Evolutionary conservation across 2,113 vertebrate species (phyloP), one percentile per base, ranked within the genome.

Genomic region (Sterna hirundo): DNA sequence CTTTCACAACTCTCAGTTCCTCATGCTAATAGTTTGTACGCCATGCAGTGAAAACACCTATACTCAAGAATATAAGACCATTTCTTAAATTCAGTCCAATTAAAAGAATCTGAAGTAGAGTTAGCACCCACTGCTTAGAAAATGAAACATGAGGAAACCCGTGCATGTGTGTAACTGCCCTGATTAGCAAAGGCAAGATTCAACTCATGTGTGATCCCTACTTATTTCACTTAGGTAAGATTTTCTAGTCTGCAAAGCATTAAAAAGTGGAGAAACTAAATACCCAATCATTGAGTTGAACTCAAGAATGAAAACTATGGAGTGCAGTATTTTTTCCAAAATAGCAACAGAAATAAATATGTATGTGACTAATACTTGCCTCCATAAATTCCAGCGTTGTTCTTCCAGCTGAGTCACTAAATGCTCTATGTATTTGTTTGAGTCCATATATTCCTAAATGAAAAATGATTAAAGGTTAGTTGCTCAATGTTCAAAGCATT

Each of bases 361-460:
- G 22, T 17, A 15, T 23, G 40, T 60, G n/a, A 66, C 71, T 60
- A 65, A 60, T 32, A 98, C 98, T 98, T 97, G 98, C 99, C 98
- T 98, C 98, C 98, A 97, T 84, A 99, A 98, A 78, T 98, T 99
- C 83, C 98, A 97, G 18, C 98, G 98, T 90, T 99, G 98, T 65
- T 99, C 99, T 97, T 99, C 99, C 3, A 99, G 98, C 86, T 99
- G 99, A 66, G 98, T 98, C 81, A 99, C 97, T 44, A 99, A 98
- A 88, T 99, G 98, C 26, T 99, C 98, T 3, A 99, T 98, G 93
- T 98, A 99, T 95, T 98, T 99, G 97, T 99, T 99, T 83, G 98
- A 98, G 49, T 99, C 99, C 99, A 99, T 98, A 93, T 99, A 98
- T 86, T 99, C 99, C 99, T 99, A 97, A 49, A 54, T 32, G 93